Percentiles rank a stretch among this genome's conserved stretches.
These are phyloP conservation scores for Corticium candelabrum DNA, from an alignment of 37 sponge, comb jelly and placozoan genomes.

Conservation along the genomic window DNA sequence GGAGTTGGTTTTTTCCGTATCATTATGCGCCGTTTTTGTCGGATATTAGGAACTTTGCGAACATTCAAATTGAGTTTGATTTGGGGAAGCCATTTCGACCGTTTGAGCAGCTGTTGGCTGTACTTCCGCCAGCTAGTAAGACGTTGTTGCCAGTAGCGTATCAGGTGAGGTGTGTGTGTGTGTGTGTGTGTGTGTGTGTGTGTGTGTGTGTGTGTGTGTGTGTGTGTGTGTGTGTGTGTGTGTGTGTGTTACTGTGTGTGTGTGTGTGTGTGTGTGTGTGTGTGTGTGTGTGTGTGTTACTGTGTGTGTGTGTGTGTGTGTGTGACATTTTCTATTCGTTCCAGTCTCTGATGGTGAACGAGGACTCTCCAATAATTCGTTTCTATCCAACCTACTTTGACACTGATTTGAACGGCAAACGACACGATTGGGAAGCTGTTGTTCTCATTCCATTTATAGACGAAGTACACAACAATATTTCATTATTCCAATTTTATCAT, in stretches of 20 bases:
- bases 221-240: not conserved
- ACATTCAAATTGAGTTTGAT: constrained; percentile 56
- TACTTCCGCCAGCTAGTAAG: constrained; percentile 84
- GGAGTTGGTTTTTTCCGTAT: constrained; percentile 97
- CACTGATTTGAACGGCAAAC: constrained; percentile 95
- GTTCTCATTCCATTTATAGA: constrained; percentile 97
- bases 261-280: no score
- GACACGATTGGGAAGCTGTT: constrained; percentile 94
- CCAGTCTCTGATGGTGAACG: constrained; percentile 69
- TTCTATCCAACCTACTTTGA: constrained; percentile 85
- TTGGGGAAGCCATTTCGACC: constrained; percentile 73
- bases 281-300: no score
- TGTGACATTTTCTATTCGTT: not conserved
- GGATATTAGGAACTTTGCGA: constrained; percentile 52
- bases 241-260: no score
- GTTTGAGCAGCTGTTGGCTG: constrained; percentile 91
- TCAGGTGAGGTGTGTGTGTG: constrained; percentile 75
- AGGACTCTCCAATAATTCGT: constrained; percentile 68
- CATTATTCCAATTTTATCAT: no score
- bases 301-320: no score
- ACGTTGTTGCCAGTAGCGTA: constrained; percentile 60
- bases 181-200: not conserved
- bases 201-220: constrained; percentile 5
- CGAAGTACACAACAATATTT: constrained; percentile 33
- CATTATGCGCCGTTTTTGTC: constrained; percentile 97